Base-by-base conservation (phyloP, 2,888 invertebrate species). In the Andrena bicolor region DNA sequence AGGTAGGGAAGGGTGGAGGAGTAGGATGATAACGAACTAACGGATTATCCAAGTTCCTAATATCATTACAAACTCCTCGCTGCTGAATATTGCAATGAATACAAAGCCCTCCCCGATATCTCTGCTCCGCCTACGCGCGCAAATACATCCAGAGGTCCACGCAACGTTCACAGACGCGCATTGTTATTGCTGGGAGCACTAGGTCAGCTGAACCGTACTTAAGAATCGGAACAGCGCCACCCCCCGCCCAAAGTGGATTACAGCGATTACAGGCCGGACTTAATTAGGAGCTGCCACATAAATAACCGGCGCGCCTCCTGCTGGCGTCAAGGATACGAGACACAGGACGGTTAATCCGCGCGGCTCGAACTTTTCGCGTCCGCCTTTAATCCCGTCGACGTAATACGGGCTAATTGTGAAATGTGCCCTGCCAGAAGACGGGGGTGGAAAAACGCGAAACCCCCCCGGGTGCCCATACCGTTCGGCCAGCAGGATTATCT, bases 41-140 rank as follows among this genome's bases (percentile, higher is more conserved):
- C 80, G 83, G 90, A 91, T 91, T 90, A 90, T 87, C 87, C 77
- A 81, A 88, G 90, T 83, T 91, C 85, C 49, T 86, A 86, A 91
- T 87, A 89, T 88, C 85, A 85, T 89, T 89, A 84, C 80, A 80
- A 84, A 88, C 86, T 87, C 65, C 83, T 49, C 73, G 69, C 76
- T 75, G 51, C 83, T 86, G 84, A 85, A 89, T 89, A 86, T 73
- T 48, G 72, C 80, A 77, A 86, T 63, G 86, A 86, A 86, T 79
- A 79, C 76, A 86, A 86, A 76, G 58, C 58, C 41, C n/a, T 4
- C 1, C 35, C 51, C 51, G 58, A 70, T 65, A 70, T 77, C 41
- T 65, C 78, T 35, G 28, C 2, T 32, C 30, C 23, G 20, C 48
- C 13, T n/a, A 56, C 26, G 23, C 56, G 20, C 28, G 20, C 6